Conservation (phyloP, 2,113 vertebrate species). For the Nymphicus hollandicus region DNA sequence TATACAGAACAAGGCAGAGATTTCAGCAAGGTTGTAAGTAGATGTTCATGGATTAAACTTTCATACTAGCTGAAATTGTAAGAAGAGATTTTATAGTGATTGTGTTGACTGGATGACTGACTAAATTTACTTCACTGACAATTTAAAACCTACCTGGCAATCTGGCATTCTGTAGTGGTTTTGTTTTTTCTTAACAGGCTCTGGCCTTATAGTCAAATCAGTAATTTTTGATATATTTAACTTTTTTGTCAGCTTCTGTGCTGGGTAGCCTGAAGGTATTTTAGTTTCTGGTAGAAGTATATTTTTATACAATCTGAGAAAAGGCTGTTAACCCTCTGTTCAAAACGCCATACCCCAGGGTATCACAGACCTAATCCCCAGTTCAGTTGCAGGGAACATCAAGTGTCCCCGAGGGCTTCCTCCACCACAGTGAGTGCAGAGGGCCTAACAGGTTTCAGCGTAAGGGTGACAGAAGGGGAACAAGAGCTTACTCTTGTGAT, state of each 20-base stretch:
- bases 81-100: background rate
- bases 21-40: background rate
- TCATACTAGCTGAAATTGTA: background rate
- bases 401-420: background rate
- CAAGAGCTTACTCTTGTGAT: background rate
- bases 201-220: background rate
- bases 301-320: background rate
- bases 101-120: background rate
- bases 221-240: background rate
- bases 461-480: background rate
- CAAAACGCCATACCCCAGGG: background rate
- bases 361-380: background rate
- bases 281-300: background rate
- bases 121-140: background rate
- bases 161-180: background rate
- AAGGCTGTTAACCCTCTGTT: background rate
- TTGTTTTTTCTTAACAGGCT: background rate
- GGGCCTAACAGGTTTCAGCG: background rate
- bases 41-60: background rate
- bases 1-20: background rate
- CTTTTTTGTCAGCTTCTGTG: background rate
- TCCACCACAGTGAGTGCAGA: accelerated
- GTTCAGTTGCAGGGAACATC: background rate
- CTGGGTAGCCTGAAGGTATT: background rate
- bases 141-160: background rate